phyloP scores from a whole-genome alignment of 2,888 invertebrate species.

The Masnerella sp. region DNA sequence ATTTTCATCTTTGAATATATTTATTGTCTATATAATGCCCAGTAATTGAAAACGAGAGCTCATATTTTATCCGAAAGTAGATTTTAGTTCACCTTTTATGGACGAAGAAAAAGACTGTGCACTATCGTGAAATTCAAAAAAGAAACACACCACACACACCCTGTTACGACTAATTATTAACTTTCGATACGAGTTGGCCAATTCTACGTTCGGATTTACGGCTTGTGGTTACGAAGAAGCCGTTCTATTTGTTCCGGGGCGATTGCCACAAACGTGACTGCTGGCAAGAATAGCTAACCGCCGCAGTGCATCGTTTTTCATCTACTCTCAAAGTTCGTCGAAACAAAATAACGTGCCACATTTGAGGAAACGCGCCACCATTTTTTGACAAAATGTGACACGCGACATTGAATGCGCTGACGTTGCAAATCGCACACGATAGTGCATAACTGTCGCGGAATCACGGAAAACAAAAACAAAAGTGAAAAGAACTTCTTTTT shows the following conservation, averaged over 20 bases:
- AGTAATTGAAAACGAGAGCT: slow-evolving; percentile 4
- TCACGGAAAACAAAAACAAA: slow-evolving; percentile 5
- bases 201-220: slow-evolving; percentile 55
- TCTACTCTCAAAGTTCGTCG: slow-evolving; percentile 54
- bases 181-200: slow-evolving; percentile 58
- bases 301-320: slow-evolving; percentile 56
- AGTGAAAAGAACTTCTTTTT: not conserved
- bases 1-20: no score
- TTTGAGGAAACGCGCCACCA: slow-evolving; percentile 35
- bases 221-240: slow-evolving; percentile 56
- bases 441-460: slow-evolving; percentile 37
- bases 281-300: slow-evolving; percentile 49
- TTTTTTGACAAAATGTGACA: slow-evolving; percentile 53
- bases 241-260: slow-evolving; percentile 55
- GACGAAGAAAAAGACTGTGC: slow-evolving; percentile 10
- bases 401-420: slow-evolving; percentile 35
- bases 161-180: slow-evolving; percentile 59
- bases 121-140: slow-evolving; percentile 46
- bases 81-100: slow-evolving; percentile 23
- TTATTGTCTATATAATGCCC: no score
- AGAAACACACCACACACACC: slow-evolving; percentile 45
- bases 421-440: slow-evolving; percentile 27
- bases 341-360: slow-evolving; percentile 51
- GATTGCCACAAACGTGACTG: slow-evolving; percentile 57
- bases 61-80: slow-evolving; percentile 20